A percentile compares a stretch with the other conserved stretches of the same genome.
Evolutionary conservation across 1,140 invertebrate species (phyloP).

Genomic region (Philotrypesis tridentata): DNA sequence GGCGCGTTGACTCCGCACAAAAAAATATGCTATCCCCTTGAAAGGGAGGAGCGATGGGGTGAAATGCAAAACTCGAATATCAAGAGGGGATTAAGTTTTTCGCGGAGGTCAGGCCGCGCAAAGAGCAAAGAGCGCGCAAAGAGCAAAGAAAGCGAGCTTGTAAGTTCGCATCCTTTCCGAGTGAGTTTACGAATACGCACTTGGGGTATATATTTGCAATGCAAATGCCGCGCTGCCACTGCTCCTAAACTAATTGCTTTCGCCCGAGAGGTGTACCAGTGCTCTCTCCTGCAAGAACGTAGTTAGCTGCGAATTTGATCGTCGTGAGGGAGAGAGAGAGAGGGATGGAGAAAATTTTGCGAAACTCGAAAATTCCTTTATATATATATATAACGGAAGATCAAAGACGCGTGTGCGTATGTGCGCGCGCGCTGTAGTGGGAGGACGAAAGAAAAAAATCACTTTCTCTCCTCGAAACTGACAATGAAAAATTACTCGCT

Average conservation of each 20-base stretch:
- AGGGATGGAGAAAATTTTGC: no score
- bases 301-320: no score
- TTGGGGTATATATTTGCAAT: slow-evolving; percentile 33
- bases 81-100: not conserved
- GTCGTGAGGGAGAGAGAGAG: no score
- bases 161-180: not conserved
- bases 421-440: not conserved
- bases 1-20: no score
- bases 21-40: not conserved
- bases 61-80: not conserved
- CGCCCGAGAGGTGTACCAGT: no score
- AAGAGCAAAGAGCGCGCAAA: not conserved
- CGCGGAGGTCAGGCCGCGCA: not conserved
- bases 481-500: slow-evolving; percentile 27
- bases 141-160: not conserved
- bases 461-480: not conserved
- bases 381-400: no score
- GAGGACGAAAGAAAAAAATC: not conserved
- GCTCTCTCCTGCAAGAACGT: no score
- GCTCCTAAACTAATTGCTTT: no score
- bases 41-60: not conserved
- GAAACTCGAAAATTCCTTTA: no score
- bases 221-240: not conserved
- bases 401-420: not conserved
- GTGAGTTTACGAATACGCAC: not conserved